Evolutionary conservation across 2,797 vertebrate genomes (phyloP).

Genomic region (Rhinoraja longicauda): DNA sequence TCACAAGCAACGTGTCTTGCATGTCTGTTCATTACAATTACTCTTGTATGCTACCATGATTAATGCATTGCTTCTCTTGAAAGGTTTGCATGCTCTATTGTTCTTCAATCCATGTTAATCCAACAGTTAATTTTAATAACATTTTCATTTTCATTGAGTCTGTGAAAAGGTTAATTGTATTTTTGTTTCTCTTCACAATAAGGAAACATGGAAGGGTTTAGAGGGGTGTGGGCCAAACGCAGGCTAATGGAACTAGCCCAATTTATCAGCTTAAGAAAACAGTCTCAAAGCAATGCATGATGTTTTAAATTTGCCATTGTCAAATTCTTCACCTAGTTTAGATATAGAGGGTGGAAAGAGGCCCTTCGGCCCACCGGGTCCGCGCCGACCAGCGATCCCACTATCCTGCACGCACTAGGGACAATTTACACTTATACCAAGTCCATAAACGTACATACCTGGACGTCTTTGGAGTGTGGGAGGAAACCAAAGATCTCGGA

Average conservation of each 20-base stretch:
- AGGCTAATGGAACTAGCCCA: too few relatives aligned
- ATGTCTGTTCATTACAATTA: constrained; percentile 1
- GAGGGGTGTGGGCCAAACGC: too few relatives aligned
- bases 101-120: neutral
- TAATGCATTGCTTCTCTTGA: neutral
- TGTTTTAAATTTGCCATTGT: neutral
- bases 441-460: too few relatives aligned
- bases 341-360: too few relatives aligned
- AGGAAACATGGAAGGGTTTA: too few relatives aligned
- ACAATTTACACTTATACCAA: too few relatives aligned
- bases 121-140: neutral
- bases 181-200: neutral
- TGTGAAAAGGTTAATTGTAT: constrained; percentile 5
- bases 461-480: too few relatives aligned
- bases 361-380: too few relatives aligned
- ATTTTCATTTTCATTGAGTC: neutral
- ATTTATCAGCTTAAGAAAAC: too few relatives aligned
- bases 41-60: neutral
- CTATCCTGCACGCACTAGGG: too few relatives aligned
- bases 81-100: neutral
- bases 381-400: too few relatives aligned
- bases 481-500: too few relatives aligned
- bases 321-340: neutral
- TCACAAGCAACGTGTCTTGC: neutral
- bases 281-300: constrained; percentile 3